These are phyloP conservation scores for Hyaena hyaena DNA, from an alignment of 2,113 vertebrate species.

Conservation along the genomic window DNA sequence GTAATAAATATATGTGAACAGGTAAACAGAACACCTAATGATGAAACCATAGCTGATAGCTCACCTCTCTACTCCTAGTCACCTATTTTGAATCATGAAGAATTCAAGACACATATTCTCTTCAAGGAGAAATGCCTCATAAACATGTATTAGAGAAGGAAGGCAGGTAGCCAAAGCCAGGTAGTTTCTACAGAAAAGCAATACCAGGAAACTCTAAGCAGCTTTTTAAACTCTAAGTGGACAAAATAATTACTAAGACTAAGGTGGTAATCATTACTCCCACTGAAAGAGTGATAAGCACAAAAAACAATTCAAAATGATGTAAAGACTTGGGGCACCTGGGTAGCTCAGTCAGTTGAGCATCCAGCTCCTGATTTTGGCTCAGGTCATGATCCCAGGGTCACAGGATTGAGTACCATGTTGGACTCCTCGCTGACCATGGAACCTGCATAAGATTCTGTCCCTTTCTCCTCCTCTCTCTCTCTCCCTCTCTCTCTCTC, in stretches of 20 bases:
- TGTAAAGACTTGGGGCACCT: background rate
- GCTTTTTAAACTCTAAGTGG: background rate
- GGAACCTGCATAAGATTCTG: no score
- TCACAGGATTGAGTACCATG: no score
- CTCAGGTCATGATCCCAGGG: no score
- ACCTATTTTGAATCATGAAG: constrained; percentile 5
- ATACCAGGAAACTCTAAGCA: background rate
- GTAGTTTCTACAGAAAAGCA: constrained; percentile 9
- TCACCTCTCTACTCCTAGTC: background rate
- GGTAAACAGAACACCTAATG: background rate
- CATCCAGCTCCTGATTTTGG: no score
- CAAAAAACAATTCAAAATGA: background rate
- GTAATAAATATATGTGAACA: background rate
- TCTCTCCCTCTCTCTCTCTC: no score
- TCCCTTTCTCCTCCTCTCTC: no score
- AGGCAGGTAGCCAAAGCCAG: background rate
- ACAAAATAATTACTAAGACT: constrained; percentile 10
- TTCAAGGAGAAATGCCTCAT: constrained; percentile 37
- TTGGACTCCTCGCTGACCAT: no score
- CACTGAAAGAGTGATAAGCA: background rate
- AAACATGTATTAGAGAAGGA: background rate
- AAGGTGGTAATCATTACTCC: background rate
- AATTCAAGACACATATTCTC: background rate
- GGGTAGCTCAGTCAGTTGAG: no score
- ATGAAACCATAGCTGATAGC: background rate